Conservation (phyloP, 30 jellyfish, hydroid and myxozoan genomes). For the Cassiopea xamachana region DNA sequence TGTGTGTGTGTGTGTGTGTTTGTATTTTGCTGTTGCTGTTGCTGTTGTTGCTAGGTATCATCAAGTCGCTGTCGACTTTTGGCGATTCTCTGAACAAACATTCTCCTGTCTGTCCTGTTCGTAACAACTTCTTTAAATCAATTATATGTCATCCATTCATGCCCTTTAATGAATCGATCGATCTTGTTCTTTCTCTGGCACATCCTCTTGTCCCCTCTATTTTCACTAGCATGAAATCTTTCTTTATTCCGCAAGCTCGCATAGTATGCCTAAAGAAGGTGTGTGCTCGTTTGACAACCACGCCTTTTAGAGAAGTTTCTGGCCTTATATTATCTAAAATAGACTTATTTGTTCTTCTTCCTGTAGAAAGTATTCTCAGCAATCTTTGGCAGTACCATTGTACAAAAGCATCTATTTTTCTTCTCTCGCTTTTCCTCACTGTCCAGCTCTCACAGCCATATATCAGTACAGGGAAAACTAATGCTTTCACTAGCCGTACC, state of each 20-base stretch:
- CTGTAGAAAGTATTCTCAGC: constrained; percentile 5
- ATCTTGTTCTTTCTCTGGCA: neutral
- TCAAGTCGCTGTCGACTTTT: constrained; percentile 19
- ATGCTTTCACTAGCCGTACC: neutral
- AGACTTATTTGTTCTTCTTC: neutral
- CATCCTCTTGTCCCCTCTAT: constrained; percentile 24
- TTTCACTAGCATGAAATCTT: constrained; percentile 23
- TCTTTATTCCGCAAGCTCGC: constrained; percentile 21
- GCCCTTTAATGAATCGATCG: neutral
- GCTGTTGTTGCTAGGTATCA: neutral
- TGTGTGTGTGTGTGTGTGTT: neutral
- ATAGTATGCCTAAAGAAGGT: constrained; percentile 9
- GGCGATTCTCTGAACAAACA: constrained; percentile 9
- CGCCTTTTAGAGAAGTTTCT: neutral
- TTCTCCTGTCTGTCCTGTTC: neutral
- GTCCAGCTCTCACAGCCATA: constrained; percentile 21
- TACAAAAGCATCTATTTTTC: constrained; percentile 13
- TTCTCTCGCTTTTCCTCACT: constrained; percentile 6
- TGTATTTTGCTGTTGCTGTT: no score
- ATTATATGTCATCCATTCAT: neutral
- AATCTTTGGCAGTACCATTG: neutral
- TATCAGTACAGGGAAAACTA: neutral
- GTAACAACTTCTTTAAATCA: neutral
- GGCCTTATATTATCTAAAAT: constrained; percentile 5
- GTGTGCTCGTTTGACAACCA: constrained; percentile 5